Percentiles rank a stretch among this genome's conserved stretches.
Evolutionary conservation across 2,888 invertebrate genomes (phyloP).

Genomic region (Macaria liturata): DNA sequence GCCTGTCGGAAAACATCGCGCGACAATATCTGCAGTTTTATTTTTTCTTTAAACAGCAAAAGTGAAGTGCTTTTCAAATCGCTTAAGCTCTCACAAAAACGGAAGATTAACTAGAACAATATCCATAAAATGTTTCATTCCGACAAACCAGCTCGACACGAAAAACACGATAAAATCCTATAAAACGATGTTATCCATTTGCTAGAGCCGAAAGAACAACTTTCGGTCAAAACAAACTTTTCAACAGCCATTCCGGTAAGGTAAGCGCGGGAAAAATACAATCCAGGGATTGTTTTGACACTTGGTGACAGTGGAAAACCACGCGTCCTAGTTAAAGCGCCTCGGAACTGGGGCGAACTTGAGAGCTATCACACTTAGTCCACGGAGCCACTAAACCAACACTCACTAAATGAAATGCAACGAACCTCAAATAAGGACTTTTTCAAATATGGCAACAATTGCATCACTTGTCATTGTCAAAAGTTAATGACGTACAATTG

Average conservation of each 20-base stretch:
- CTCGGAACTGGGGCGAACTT: slow-evolving; percentile 48
- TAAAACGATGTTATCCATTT: slow-evolving; percentile 8
- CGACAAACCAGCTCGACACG: neutral
- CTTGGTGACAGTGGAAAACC: slow-evolving; percentile 27
- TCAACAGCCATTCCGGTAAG: slow-evolving; percentile 8
- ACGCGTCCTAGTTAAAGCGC: slow-evolving; percentile 28
- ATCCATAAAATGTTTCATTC: neutral
- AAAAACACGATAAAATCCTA: slow-evolving; percentile 6
- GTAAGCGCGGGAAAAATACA: slow-evolving; percentile 21
- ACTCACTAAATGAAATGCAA: neutral
- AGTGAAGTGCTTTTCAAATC: too few relatives aligned
- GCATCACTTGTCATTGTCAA: neutral
- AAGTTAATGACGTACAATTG: neutral
- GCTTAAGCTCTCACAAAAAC: too few relatives aligned
- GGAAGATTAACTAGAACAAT: too few relatives aligned
- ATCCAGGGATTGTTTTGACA: slow-evolving; percentile 33
- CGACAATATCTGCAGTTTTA: too few relatives aligned
- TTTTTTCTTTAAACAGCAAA: too few relatives aligned
- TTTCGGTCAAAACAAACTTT: slow-evolving; percentile 10
- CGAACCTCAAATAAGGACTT: too few relatives aligned
- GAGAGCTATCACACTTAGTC: slow-evolving; percentile 16
- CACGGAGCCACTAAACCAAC: slow-evolving; percentile 3
- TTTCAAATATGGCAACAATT: neutral
- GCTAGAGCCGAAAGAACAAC: slow-evolving; percentile 10
- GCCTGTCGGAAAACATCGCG: too few relatives aligned